Percentiles rank a stretch among this genome's conserved stretches.
Conservation (phyloP, 2,797 vertebrate species). For the Pangasius mekongensis region DNA sequence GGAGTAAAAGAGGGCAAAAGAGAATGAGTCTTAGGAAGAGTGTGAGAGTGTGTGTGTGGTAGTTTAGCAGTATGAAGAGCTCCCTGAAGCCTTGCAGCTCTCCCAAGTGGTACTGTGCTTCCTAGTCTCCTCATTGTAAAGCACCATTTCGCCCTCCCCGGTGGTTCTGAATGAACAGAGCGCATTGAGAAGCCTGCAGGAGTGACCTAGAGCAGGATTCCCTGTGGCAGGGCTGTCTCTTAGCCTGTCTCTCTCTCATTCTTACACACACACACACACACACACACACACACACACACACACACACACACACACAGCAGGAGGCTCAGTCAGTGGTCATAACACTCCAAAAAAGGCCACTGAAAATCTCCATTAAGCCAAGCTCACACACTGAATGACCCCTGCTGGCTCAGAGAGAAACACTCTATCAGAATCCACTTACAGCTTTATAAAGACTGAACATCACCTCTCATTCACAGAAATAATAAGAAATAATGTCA, state of each 20-base stretch:
- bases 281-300: neutral
- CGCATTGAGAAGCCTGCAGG: slow-evolving; percentile 34
- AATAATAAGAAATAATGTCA: slow-evolving; percentile 17
- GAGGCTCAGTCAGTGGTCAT: slow-evolving; percentile 8
- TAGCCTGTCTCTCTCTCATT: neutral
- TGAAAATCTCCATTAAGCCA: slow-evolving; percentile 34
- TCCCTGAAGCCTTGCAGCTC: slow-evolving; percentile 11
- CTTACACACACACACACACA: neutral
- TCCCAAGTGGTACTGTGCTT: slow-evolving; percentile 17
- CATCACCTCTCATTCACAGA: slow-evolving; percentile 23
- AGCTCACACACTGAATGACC: slow-evolving; percentile 24
- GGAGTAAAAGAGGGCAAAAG: slow-evolving; percentile 50
- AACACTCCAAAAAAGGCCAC: neutral
- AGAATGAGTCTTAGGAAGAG: slow-evolving; percentile 43
- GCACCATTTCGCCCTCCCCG: slow-evolving; percentile 28
- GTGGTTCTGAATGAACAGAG: slow-evolving; percentile 41
- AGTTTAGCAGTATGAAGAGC: slow-evolving; percentile 31
- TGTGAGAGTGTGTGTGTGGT: slow-evolving; percentile 18
- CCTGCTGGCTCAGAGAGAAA: slow-evolving; percentile 9
- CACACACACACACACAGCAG: neutral
- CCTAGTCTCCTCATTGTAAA: neutral
- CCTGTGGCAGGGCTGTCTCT: neutral
- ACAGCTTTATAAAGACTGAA: slow-evolving; percentile 27
- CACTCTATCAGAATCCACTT: slow-evolving; percentile 31
- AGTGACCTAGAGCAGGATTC: neutral